phyloP scores from a whole-genome alignment of 2,888 invertebrate species.

The Galerucella calmariensis region DNA sequence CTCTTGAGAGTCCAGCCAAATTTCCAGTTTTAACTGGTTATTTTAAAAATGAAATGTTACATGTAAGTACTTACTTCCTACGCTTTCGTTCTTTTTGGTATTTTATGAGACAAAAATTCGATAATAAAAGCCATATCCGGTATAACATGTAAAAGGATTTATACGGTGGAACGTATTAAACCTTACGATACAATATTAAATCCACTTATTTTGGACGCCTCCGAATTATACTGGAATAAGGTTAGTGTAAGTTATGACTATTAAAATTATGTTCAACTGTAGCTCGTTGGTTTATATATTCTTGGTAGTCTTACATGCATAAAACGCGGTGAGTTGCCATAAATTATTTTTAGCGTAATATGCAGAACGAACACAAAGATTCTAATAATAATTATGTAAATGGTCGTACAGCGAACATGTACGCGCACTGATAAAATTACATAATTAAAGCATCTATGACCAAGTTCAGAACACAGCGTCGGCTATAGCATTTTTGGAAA shows the following conservation, averaged over 20 bases:
- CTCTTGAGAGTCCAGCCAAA: too few species aligned
- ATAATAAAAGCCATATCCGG: too few species aligned
- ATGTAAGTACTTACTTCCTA: too few species aligned
- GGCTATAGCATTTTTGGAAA: neutral
- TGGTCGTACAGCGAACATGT: neutral
- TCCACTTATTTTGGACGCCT: neutral
- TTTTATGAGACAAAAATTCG: too few species aligned
- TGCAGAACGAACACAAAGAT: constrained; percentile 5
- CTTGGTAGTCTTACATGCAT: constrained; percentile 3
- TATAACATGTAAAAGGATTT: too few species aligned
- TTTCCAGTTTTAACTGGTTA: too few species aligned
- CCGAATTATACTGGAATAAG: neutral
- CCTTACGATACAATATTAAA: neutral
- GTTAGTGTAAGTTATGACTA: neutral
- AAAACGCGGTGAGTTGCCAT: neutral
- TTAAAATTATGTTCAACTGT: constrained; percentile 6
- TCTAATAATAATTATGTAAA: constrained; percentile 5
- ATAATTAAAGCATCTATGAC: constrained; percentile 1
- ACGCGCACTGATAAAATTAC: neutral
- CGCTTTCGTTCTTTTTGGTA: too few species aligned
- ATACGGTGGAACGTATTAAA: neutral
- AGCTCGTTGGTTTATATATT: constrained; percentile 5
- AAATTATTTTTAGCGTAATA: neutral
- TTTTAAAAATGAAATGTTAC: too few species aligned
- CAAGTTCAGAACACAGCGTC: neutral